These are phyloP conservation scores for Herminia tarsipennalis DNA, from an alignment of 2,888 invertebrate species.

Conservation along the genomic window DNA sequence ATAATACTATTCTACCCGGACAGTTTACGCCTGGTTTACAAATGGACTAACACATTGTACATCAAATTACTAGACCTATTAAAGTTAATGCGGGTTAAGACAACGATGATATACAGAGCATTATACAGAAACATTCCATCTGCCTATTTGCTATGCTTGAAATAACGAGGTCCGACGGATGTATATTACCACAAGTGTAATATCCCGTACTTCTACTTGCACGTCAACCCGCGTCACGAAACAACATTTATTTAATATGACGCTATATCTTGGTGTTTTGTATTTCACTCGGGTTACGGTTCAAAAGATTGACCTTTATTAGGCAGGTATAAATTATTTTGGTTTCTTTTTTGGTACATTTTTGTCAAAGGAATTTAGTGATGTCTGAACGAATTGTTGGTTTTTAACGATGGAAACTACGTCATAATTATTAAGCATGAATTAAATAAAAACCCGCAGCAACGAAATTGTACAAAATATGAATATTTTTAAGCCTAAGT, in stretches of 20 bases:
- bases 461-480: not conserved
- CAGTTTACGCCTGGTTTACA: too few relatives aligned
- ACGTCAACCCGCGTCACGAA: slow-evolving; percentile 33
- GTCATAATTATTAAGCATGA: not conserved
- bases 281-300: not conserved
- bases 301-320: not conserved
- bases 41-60: too few relatives aligned
- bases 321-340: not conserved
- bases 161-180: slow-evolving; percentile 6
- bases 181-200: slow-evolving; percentile 4
- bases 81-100: not conserved
- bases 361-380: too few relatives aligned
- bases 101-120: slow-evolving; percentile 1
- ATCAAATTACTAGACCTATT: not conserved
- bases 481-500: slow-evolving; percentile 8
- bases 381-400: too few relatives aligned
- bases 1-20: too few relatives aligned
- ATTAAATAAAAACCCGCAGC: not conserved
- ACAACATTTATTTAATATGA: slow-evolving; percentile 32
- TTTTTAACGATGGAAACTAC: too few relatives aligned
- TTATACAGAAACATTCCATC: slow-evolving; percentile 7
- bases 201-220: slow-evolving; percentile 9
- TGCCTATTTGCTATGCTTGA: slow-evolving; percentile 12
- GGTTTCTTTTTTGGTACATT: too few relatives aligned
- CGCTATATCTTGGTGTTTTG: slow-evolving; percentile 2